Evolutionary conservation across 2,888 invertebrate genomes (phyloP).

Genomic region (Stenotaenia linearis): DNA sequence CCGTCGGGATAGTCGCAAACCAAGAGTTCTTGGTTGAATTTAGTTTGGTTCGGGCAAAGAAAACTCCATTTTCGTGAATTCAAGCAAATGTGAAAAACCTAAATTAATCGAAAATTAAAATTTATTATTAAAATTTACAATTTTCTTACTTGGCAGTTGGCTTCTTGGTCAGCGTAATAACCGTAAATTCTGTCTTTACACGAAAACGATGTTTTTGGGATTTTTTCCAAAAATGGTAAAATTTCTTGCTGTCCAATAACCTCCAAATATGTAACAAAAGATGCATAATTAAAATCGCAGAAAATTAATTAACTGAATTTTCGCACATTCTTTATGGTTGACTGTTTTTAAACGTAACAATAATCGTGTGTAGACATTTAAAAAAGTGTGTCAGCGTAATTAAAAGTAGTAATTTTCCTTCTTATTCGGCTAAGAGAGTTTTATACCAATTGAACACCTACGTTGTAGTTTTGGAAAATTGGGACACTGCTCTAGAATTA

Average conservation of each 20-base stretch:
- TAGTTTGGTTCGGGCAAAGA: constrained; percentile 10
- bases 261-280: neutral
- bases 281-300: too few species aligned
- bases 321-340: neutral
- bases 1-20: constrained; percentile 35
- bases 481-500: neutral
- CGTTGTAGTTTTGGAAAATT: neutral
- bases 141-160: constrained; percentile 36
- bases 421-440: neutral
- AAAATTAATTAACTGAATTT: neutral
- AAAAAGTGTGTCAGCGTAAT: constrained; percentile 22
- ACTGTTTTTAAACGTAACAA: neutral
- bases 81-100: constrained; percentile 21
- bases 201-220: constrained; percentile 34
- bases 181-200: constrained; percentile 34
- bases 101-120: neutral
- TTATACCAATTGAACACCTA: constrained; percentile 7
- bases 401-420: neutral
- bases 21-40: constrained; percentile 33
- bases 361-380: neutral
- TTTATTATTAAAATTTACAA: neutral
- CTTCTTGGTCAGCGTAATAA: constrained; percentile 36
- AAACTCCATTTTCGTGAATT: constrained; percentile 21
- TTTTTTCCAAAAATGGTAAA: constrained; percentile 34
- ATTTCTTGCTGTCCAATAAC: constrained; percentile 29